Evolutionary conservation across 1,140 invertebrate genomes (phyloP).

Genomic region (Idris sp.): DNA sequence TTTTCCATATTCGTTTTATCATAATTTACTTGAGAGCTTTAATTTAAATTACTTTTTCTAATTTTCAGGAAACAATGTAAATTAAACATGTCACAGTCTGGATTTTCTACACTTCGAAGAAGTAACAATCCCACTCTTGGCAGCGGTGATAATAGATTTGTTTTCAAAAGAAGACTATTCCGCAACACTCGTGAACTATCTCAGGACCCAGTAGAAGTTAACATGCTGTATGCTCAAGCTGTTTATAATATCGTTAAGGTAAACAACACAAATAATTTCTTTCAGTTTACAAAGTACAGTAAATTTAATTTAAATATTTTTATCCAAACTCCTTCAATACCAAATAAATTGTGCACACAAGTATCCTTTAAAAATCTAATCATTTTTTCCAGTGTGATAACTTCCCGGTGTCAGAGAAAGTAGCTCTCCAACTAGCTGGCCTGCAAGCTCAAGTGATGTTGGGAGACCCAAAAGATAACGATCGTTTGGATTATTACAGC

Average conservation of each 20-base stretch:
- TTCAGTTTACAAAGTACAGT: too few species aligned
- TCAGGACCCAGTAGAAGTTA: conserved; percentile 97
- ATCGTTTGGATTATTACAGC: conserved; percentile 86
- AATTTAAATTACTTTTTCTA: conserved; percentile 28
- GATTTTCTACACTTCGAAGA: conserved; percentile 80
- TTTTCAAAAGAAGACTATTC: conserved; percentile 95
- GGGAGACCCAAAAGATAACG: conserved; percentile 88
- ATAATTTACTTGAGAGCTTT: too few species aligned
- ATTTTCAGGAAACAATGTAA: conserved; percentile 82
- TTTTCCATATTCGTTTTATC: too few species aligned
- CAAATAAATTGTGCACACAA: too few species aligned
- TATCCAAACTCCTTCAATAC: too few species aligned
- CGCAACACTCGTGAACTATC: conserved; percentile 91
- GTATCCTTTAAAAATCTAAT: too few species aligned
- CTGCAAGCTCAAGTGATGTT: conserved; percentile 95
- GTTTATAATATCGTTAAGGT: conserved; percentile 96
- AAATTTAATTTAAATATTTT: too few species aligned
- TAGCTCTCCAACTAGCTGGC: conserved; percentile 94
- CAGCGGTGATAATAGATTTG: conserved; percentile 93
- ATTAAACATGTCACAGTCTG: conserved; percentile 78
- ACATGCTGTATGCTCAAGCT: conserved; percentile 95
- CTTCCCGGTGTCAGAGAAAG: conserved; percentile 95
- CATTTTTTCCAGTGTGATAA: conserved; percentile 90
- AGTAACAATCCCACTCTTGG: conserved; percentile 81
- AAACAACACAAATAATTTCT: conserved; percentile 50